Conservation (phyloP, 1,140 invertebrate species). For the Anadara kagoshimensis region DNA sequence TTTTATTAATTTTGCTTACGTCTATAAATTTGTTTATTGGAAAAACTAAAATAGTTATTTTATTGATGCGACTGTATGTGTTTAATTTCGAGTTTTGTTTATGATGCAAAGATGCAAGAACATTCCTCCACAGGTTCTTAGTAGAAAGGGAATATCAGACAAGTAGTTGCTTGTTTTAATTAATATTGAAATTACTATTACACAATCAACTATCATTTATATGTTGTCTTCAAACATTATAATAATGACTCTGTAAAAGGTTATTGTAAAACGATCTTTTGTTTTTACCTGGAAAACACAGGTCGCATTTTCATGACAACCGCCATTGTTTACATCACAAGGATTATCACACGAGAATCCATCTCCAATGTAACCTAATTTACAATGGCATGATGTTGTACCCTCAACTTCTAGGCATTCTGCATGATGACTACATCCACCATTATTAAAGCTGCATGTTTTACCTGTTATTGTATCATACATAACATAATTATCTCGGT, state of each 20-base stretch:
- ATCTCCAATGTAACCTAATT: constrained; percentile 45
- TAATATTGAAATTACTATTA: neutral
- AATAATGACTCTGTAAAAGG: too few species aligned
- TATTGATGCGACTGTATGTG: neutral
- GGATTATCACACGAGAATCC: constrained; percentile 44
- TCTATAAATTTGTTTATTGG: neutral
- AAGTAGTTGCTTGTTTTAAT: neutral
- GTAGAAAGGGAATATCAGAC: neutral
- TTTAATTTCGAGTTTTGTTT: neutral
- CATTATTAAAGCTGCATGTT: constrained; percentile 50
- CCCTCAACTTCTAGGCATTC: constrained; percentile 32
- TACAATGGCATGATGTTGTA: constrained; percentile 41
- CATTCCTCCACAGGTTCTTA: too few species aligned
- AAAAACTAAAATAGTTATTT: neutral
- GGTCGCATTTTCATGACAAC: constrained; percentile 44
- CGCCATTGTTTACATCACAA: constrained; percentile 48
- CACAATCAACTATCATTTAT: neutral
- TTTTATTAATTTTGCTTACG: neutral
- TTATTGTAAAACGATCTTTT: too few species aligned
- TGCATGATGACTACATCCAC: constrained; percentile 51
- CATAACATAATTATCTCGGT: neutral
- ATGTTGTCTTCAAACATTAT: neutral
- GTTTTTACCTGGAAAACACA: constrained; percentile 43
- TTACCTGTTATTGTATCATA: constrained; percentile 13
- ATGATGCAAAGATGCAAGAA: too few species aligned